These are phyloP conservation scores for Myrmophylax atrothorax DNA, from an alignment of 2,113 vertebrate genomes.

Conservation along the genomic window DNA sequence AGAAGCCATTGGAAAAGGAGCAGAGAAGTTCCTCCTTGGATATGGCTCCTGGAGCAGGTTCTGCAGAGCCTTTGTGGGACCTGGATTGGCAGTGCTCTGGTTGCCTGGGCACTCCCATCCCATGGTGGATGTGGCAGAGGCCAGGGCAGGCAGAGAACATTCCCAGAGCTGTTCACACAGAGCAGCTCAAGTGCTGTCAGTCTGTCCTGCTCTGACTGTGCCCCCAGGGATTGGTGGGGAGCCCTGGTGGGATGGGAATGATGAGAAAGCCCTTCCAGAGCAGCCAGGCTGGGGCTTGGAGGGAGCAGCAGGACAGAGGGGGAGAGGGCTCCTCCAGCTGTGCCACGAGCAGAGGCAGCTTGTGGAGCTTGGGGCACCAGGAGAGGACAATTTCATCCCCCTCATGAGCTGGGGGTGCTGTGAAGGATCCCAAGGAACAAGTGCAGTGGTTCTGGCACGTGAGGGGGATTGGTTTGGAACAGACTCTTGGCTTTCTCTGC, in stretches of 20 bases:
- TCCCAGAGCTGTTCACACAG: not conserved
- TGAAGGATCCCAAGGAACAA: not conserved
- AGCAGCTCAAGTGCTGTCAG: not conserved
- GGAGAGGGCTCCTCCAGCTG: not conserved
- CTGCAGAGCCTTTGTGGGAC: not conserved
- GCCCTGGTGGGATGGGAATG: not conserved
- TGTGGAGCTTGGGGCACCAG: not conserved
- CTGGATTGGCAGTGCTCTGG: rapidly evolving
- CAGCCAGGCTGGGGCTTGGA: not conserved
- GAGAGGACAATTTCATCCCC: not conserved
- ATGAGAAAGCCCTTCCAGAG: not conserved
- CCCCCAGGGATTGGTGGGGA: not conserved
- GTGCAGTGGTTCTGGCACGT: not conserved
- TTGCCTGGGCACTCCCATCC: not conserved
- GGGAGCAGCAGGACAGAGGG: not conserved
- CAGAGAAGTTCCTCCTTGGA: not conserved
- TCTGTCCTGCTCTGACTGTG: not conserved
- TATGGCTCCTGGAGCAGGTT: not conserved
- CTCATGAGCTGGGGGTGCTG: not conserved
- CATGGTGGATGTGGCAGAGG: not conserved
- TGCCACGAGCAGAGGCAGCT: rapidly evolving
- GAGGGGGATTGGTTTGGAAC: not conserved
- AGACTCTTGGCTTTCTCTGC: not conserved
- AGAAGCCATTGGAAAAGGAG: not conserved
- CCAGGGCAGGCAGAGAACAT: not conserved